phyloP scores from a whole-genome alignment of 2,888 invertebrate species.

The Gastracanthus pulcherrimus region DNA sequence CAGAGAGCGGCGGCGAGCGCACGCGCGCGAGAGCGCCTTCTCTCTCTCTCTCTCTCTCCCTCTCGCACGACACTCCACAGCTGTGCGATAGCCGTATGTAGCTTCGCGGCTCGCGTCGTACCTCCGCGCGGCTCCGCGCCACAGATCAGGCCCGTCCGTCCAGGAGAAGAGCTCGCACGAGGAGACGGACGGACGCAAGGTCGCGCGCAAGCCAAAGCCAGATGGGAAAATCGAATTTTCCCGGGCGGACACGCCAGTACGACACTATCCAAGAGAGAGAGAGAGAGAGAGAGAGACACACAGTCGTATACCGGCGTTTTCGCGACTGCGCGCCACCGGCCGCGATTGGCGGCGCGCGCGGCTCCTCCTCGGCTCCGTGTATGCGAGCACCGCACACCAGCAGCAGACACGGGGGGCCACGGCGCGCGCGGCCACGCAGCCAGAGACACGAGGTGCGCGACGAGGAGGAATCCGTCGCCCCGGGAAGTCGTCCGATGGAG shows the following conservation, averaged over 20 bases:
- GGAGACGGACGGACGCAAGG: neutral
- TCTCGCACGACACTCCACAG: neutral
- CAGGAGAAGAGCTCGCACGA: constrained; percentile 35
- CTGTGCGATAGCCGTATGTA: neutral
- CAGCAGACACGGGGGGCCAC: neutral
- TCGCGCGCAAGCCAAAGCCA: neutral
- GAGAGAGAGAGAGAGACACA: neutral
- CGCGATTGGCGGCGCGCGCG: neutral
- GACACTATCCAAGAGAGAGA: neutral
- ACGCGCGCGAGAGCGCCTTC: neutral
- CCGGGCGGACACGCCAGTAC: neutral
- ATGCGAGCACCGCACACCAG: neutral
- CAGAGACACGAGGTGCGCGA: too few species aligned
- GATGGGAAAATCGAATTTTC: constrained; percentile 15
- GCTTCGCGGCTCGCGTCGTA: too few species aligned
- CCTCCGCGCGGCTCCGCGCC: neutral
- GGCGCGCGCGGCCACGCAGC: neutral
- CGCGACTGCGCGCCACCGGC: constrained; percentile 51
- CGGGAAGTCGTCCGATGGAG: too few species aligned
- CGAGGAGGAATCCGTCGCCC: too few species aligned
- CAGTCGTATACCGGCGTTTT: constrained; percentile 37
- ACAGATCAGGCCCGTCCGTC: neutral
- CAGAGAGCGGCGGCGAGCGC: constrained; percentile 68
- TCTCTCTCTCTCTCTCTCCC: constrained; percentile 5
- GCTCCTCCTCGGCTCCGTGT: neutral